phyloP scores from a whole-genome alignment of 2,888 invertebrate genomes.

The Macaria liturata region DNA sequence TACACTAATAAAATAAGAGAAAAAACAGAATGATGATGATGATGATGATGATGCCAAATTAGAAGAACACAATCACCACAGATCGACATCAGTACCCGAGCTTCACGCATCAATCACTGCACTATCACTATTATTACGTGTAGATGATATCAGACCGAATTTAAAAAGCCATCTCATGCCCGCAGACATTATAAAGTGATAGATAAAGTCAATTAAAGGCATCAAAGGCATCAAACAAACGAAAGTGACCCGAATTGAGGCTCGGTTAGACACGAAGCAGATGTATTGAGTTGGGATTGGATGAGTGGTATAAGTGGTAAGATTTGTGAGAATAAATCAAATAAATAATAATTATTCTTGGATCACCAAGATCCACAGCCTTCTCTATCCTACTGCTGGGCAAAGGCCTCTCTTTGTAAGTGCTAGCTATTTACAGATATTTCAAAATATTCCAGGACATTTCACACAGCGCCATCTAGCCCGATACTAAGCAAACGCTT shows the following conservation, averaged over 20 bases:
- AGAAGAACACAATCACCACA: neutral
- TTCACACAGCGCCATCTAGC: too few species aligned
- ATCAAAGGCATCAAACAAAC: conserved; percentile 38
- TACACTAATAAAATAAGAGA: too few species aligned
- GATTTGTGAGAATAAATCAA: neutral
- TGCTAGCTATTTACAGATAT: too few species aligned
- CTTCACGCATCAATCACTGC: conserved; percentile 18
- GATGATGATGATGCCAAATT: too few species aligned
- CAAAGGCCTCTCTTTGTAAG: too few species aligned
- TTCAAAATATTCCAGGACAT: too few species aligned
- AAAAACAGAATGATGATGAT: too few species aligned
- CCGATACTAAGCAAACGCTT: too few species aligned
- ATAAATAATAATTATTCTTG: too few species aligned
- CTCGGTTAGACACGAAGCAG: conserved; percentile 37
- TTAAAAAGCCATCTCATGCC: conserved; percentile 32
- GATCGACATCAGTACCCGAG: neutral
- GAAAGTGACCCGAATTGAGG: conserved; percentile 40
- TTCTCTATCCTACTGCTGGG: too few species aligned
- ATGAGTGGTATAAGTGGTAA: conserved; percentile 23
- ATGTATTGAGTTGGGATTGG: conserved; percentile 35
- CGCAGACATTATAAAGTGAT: conserved; percentile 27
- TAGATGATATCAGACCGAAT: conserved; percentile 31
- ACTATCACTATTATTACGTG: conserved; percentile 26
- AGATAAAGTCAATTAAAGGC: conserved; percentile 42
- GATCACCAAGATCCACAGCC: too few species aligned